Base-by-base conservation (phyloP, 2,888 invertebrate genomes). In the Agrochola litura region DNA sequence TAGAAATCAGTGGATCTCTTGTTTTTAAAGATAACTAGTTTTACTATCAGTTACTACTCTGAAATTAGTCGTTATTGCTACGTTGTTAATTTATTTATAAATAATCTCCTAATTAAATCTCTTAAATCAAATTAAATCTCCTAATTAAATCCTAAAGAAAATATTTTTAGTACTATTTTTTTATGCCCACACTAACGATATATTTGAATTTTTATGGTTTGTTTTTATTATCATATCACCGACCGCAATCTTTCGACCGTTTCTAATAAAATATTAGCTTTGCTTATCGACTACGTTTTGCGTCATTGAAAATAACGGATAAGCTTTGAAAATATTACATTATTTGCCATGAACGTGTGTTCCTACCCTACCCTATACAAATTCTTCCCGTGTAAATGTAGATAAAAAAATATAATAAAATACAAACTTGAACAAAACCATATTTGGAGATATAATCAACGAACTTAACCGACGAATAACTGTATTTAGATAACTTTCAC, bases 401-500 rank as follows among this genome's bases (percentile, higher is more conserved):
- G 2, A 19, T 19, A 52, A 16, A 49, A 46, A 46, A 46, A 14
- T 46, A 46, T 14, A 46, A 46, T 41, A 41, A 41, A 9, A 43
- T 9, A 43, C 46, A 46, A 71, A 43, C 16, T 14, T 76, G 14
- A 56, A 37, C 6, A 52, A 37, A 58, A 25, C 43, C 25, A n/a
- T 70, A 79, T 76, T 77, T 69, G 69, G 64, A 84, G 68, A 84
- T 79, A n/a, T 43, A 74, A 86, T 81, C 77, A 77, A 77, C 65
- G 65, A 71, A 56, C 74, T 82, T 79, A 76, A 69, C 77, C 76
- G 54, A 52, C 81, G 66, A 88, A 86, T 92, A 90, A 90, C 89
- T 87, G 89, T 90, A 85, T 83, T 86, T 86, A 79, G 67, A 79
- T 83, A 80, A 93, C 96, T 96, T 96, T 96, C 95, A 90, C 85